Conservation (phyloP, 2,888 invertebrate genomes). For the Morpho achilles region DNA sequence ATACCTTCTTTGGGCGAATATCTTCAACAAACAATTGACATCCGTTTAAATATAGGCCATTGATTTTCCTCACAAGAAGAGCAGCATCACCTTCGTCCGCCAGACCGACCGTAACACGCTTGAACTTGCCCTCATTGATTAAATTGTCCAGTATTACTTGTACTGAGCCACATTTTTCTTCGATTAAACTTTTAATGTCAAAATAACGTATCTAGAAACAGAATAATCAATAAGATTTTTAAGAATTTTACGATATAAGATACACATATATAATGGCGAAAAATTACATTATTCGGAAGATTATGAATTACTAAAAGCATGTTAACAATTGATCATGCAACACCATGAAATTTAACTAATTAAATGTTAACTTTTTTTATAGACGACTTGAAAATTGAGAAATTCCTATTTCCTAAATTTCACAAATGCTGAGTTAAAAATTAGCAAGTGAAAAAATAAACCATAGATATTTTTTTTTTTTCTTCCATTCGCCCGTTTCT, state of each 20-base stretch:
- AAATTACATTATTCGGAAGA: conserved; percentile 35
- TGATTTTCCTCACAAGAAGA: conserved; percentile 34
- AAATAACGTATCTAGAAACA: conserved; percentile 29
- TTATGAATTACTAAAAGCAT: conserved; percentile 41
- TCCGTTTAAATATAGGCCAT: conserved; percentile 33
- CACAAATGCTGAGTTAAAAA: no score
- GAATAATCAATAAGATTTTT: no score
- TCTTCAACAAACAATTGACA: conserved; percentile 36
- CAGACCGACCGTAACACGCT: conserved; percentile 40
- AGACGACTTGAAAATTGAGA: no score
- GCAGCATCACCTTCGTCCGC: conserved; percentile 38
- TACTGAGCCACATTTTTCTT: conserved; percentile 34
- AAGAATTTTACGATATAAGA: background rate
- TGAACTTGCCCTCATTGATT: conserved; percentile 28
- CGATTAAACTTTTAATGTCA: conserved; percentile 35
- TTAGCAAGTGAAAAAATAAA: no score
- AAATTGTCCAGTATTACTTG: conserved; percentile 40
- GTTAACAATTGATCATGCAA: conserved; percentile 11
- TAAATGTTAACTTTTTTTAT: no score
- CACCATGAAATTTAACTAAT: no score
- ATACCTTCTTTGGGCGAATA: conserved; percentile 36
- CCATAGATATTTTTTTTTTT: no score
- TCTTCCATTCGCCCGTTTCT: no score
- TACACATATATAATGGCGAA: conserved; percentile 2
- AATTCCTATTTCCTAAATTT: no score